Percentiles rank a stretch among this genome's conserved stretches.
Evolutionary conservation across 2,113 vertebrate species (phyloP).

Genomic region (Neolamprologus longior): DNA sequence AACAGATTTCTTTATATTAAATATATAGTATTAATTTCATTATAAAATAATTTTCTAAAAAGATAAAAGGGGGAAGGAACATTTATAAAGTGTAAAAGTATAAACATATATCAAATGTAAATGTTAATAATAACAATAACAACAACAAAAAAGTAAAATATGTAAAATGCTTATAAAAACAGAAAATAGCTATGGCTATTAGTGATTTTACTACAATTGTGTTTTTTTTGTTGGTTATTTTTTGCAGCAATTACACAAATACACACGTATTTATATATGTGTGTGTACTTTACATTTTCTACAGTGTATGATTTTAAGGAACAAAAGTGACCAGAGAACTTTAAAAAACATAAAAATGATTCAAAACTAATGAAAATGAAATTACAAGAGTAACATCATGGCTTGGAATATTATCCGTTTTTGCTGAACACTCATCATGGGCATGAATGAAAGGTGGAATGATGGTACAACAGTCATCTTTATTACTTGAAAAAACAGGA

Average conservation of each 20-base stretch:
- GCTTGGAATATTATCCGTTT: background rate
- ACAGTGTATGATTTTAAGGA: background rate
- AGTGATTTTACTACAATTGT: background rate
- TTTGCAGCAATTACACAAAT: background rate
- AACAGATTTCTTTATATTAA: background rate
- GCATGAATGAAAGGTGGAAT: background rate
- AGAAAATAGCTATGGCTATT: background rate
- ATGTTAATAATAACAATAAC: background rate
- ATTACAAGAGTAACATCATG: background rate
- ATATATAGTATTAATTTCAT: background rate
- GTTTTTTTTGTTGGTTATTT: background rate
- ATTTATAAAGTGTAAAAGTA: background rate
- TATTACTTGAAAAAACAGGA: background rate
- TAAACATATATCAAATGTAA: background rate
- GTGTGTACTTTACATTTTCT: background rate
- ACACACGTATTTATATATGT: background rate
- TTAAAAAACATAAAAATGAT: background rate
- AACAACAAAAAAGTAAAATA: background rate
- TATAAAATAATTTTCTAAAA: background rate
- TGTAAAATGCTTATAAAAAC: background rate
- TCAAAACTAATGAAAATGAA: background rate
- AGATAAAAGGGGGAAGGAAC: background rate
- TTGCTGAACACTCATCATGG: background rate
- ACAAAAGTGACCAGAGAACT: background rate
- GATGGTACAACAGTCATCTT: too few species aligned